These are phyloP conservation scores for Drosophila virilis DNA, from an alignment of 1,140 invertebrate species.

Conservation along the genomic window DNA sequence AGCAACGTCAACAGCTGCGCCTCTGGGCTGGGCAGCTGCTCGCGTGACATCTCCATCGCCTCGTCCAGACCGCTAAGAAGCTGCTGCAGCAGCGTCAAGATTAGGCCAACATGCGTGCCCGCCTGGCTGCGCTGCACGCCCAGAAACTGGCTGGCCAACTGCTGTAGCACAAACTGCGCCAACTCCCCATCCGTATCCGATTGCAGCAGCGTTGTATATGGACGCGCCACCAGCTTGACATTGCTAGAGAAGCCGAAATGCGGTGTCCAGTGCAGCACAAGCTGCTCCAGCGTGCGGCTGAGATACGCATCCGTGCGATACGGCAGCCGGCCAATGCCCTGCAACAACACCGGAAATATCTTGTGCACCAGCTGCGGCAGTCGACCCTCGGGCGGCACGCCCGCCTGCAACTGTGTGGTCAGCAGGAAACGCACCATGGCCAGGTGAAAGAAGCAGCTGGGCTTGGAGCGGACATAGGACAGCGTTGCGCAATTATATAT, in stretches of 20 bases:
- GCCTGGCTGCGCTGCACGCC: conserved; percentile 71
- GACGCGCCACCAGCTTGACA: conserved; percentile 65
- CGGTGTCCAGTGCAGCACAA: conserved; percentile 79
- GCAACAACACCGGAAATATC: conserved; percentile 79
- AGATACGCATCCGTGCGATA: conserved; percentile 76
- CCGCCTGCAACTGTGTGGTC: conserved; percentile 71
- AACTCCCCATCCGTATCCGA: conserved; percentile 57
- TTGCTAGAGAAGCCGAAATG: conserved; percentile 66
- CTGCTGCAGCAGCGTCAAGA: conserved; percentile 69
- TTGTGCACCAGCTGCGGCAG: conserved; percentile 73
- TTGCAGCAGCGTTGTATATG: conserved; percentile 61
- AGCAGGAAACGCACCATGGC: conserved; percentile 75
- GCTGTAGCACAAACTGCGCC: conserved; percentile 64
- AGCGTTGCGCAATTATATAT: conserved; percentile 78
- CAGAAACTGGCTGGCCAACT: conserved; percentile 63
- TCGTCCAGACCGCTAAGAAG: conserved; percentile 32
- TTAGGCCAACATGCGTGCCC: conserved; percentile 59
- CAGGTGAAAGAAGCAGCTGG: conserved; percentile 79
- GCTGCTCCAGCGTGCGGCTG: conserved; percentile 66
- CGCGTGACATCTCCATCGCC: neutral
- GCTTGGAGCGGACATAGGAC: conserved; percentile 76
- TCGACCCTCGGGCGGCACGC: conserved; percentile 56
- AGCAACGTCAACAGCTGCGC: conserved; percentile 57
- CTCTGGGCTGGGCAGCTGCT: neutral
- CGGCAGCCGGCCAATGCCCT: conserved; percentile 72